A percentile compares a stretch with the other conserved stretches of the same genome.
These are phyloP conservation scores for Ceyx cyanopectus DNA, from an alignment of 2,113 vertebrate genomes.

Conservation along the genomic window DNA sequence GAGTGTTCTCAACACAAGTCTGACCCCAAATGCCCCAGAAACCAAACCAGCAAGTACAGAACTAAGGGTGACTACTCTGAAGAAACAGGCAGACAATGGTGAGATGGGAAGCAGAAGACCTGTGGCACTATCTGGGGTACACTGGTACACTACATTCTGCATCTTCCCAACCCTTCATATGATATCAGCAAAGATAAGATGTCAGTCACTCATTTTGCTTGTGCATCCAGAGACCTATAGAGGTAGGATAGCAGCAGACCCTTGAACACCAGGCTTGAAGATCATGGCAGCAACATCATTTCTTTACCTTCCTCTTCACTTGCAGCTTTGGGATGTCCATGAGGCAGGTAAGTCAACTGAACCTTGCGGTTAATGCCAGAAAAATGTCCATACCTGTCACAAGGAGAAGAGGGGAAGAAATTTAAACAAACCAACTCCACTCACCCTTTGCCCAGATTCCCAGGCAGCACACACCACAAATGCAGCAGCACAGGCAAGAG, in stretches of 20 bases:
- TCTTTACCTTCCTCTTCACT: conserved; percentile 93
- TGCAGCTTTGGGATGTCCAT: conserved; percentile 91
- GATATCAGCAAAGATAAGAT: not conserved
- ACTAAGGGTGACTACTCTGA: not conserved
- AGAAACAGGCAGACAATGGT: not conserved
- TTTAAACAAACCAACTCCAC: not conserved
- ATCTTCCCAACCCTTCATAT: not conserved
- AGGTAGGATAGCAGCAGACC: not conserved
- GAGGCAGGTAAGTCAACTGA: conserved; percentile 94
- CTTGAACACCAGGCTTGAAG: not conserved
- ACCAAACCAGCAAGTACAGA: not conserved
- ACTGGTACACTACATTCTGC: not conserved
- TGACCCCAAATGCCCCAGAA: not conserved
- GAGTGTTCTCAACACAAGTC: not conserved
- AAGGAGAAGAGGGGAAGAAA: not conserved
- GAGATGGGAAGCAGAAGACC: not conserved
- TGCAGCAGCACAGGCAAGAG: not conserved
- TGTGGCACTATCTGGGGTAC: not conserved
- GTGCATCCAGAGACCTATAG: not conserved
- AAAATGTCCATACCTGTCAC: conserved; percentile 95
- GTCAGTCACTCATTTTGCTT: not conserved
- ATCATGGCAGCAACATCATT: not conserved
- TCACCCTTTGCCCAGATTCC: not conserved
- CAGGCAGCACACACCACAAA: not conserved
- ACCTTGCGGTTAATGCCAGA: conserved; percentile 99